phyloP scores from a whole-genome alignment of 92 coral and sea anemone species.

The Plumapathes pennacea region DNA sequence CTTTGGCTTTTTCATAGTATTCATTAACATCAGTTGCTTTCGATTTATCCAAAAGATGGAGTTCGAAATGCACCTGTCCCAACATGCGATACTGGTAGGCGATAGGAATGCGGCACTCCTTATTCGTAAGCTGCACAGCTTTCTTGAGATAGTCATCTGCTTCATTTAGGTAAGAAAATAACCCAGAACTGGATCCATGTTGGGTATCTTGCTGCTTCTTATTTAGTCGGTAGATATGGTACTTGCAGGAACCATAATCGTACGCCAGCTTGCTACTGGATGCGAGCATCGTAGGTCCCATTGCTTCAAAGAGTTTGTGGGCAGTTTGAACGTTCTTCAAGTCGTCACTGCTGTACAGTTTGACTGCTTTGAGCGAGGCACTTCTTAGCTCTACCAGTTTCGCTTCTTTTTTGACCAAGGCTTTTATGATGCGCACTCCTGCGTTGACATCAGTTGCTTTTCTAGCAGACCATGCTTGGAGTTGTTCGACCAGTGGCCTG shows the following conservation, averaged over 20 bases:
- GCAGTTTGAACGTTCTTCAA: constrained; percentile 49
- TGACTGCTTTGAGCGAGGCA: constrained; percentile 33
- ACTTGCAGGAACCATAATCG: constrained; percentile 56
- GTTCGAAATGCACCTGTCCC: constrained; percentile 45
- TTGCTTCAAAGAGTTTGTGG: constrained; percentile 68
- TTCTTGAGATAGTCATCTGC: constrained; percentile 48
- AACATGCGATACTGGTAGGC: constrained; percentile 61
- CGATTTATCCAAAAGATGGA: constrained; percentile 33
- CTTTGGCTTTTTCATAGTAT: constrained; percentile 44
- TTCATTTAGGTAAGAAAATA: constrained; percentile 29
- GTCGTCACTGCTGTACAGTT: constrained; percentile 7
- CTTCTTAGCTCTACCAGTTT: constrained; percentile 28
- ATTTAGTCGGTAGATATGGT: constrained; percentile 20
- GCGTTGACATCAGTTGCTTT: constrained; percentile 19
- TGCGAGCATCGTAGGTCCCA: constrained; percentile 59
- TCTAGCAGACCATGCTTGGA: constrained; percentile 32
- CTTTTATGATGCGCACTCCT: constrained; percentile 38
- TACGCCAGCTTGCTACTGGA: constrained; percentile 50
- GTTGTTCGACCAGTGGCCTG: constrained; percentile 25
- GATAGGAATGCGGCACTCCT: constrained; percentile 27
- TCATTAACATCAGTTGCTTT: constrained; percentile 24
- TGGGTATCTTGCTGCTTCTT: constrained; percentile 1
- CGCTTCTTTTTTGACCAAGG: constrained; percentile 52
- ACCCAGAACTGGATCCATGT: constrained; percentile 2
- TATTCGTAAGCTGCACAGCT: constrained; percentile 48